A percentile compares a stretch with the other conserved stretches of the same genome.
Conservation (phyloP, 2,888 invertebrate species). For the Idaea biselata region DNA sequence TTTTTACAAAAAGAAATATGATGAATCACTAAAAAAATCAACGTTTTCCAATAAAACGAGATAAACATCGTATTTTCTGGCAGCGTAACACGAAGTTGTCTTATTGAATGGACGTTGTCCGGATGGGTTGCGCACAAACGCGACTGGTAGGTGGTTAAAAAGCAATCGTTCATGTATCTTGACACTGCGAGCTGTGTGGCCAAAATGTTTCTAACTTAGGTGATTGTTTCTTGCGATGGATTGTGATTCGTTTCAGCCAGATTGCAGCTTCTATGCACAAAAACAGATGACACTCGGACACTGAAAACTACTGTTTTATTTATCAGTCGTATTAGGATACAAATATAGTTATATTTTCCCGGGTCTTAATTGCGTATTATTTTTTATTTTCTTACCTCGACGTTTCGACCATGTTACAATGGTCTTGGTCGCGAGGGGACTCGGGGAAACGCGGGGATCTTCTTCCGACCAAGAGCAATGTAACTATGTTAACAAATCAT, state of each 20-base stretch:
- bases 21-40: slow-evolving; percentile 33
- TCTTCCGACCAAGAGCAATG: too few species aligned
- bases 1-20: slow-evolving; percentile 35
- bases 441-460: too few species aligned
- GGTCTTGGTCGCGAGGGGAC: too few species aligned
- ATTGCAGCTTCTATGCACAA: neutral
- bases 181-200: slow-evolving; percentile 57
- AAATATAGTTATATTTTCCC: too few species aligned
- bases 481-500: too few species aligned
- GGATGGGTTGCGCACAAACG: slow-evolving; percentile 25
- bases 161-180: slow-evolving; percentile 57
- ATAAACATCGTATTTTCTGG: slow-evolving; percentile 38
- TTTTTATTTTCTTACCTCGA: too few species aligned
- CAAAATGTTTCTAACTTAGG: slow-evolving; percentile 21
- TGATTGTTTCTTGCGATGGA: slow-evolving; percentile 3
- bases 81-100: slow-evolving; percentile 47
- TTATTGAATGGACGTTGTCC: slow-evolving; percentile 49
- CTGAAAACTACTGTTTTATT: too few species aligned
- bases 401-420: too few species aligned
- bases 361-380: too few species aligned
- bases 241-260: slow-evolving; percentile 4
- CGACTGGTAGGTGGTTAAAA: slow-evolving; percentile 46
- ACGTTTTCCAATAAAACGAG: slow-evolving; percentile 22
- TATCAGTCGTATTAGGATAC: too few species aligned
- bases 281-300: too few species aligned